A percentile compares a stretch with the other conserved stretches of the same genome.
Evolutionary conservation across 2,797 vertebrate species (phyloP).

Genomic region (Graptemys geographica): DNA sequence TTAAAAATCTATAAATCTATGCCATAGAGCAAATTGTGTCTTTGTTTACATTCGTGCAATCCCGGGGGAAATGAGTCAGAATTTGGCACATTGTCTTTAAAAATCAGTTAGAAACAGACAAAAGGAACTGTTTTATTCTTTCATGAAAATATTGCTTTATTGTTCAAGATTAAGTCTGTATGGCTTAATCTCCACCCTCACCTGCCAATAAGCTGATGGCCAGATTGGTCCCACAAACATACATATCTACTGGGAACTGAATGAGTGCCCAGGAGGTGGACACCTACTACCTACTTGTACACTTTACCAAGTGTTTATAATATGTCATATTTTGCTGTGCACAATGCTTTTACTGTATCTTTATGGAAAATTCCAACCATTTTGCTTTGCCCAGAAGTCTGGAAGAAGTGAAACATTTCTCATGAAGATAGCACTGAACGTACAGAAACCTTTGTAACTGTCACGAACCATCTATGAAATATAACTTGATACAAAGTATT

Average conservation of each 20-base stretch:
- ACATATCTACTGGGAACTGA: not conserved
- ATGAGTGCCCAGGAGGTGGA: not conserved
- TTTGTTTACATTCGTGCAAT: not conserved
- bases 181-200: not conserved
- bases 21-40: not conserved
- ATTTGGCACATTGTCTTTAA: not conserved
- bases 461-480: slow-evolving; percentile 31
- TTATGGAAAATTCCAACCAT: not conserved
- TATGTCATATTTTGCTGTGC: not conserved
- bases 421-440: slow-evolving; percentile 39
- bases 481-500: slow-evolving; percentile 51
- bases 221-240: slow-evolving; percentile 15
- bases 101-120: not conserved
- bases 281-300: not conserved
- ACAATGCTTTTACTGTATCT: not conserved
- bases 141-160: not conserved
- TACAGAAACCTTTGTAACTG: slow-evolving; percentile 15
- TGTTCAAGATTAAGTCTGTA: not conserved
- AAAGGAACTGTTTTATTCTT: not conserved
- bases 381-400: slow-evolving; percentile 25
- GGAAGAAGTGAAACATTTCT: slow-evolving; percentile 24
- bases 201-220: not conserved
- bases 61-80: slow-evolving; percentile 21
- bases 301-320: slow-evolving; percentile 1
- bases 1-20: not conserved